A percentile compares a stretch with the other conserved stretches of the same genome.
These are phyloP conservation scores for Antitype chi DNA, from an alignment of 2,888 invertebrate species.

Conservation along the genomic window DNA sequence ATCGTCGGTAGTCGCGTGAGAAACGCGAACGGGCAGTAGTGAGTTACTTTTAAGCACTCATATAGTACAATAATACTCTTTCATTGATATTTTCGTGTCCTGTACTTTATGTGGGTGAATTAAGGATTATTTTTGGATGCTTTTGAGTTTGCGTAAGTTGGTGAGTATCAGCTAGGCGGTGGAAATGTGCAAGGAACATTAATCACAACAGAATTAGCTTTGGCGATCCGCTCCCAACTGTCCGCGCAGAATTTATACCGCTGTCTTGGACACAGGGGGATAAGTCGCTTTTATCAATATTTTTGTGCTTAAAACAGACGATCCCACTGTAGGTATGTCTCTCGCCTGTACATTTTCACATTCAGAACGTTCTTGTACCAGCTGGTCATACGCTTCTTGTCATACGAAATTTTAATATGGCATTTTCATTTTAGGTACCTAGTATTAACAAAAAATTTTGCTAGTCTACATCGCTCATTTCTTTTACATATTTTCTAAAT, in stretches of 20 bases:
- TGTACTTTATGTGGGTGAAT: slow-evolving; percentile 53
- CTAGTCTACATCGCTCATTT: not conserved
- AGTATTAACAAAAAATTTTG: not conserved
- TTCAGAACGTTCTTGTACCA: not conserved
- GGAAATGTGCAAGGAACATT: slow-evolving; percentile 89
- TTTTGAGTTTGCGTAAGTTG: slow-evolving; percentile 63
- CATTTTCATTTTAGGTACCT: not conserved
- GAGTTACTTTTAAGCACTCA: slow-evolving; percentile 80
- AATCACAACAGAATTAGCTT: slow-evolving; percentile 90
- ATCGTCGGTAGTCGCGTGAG: slow-evolving; percentile 88
- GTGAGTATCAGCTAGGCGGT: slow-evolving; percentile 78
- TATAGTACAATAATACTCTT: slow-evolving; percentile 65
- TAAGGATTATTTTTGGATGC: slow-evolving; percentile 70
- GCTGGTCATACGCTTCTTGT: no score
- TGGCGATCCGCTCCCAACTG: slow-evolving; percentile 89
- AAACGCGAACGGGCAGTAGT: slow-evolving; percentile 88
- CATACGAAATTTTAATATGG: not conserved
- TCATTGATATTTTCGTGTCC: slow-evolving; percentile 40
- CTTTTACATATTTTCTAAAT: not conserved
- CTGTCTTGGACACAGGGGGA: slow-evolving; percentile 65
- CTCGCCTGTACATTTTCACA: slow-evolving; percentile 18
- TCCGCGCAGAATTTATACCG: slow-evolving; percentile 86
- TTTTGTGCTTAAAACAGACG: slow-evolving; percentile 42
- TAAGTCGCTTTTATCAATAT: slow-evolving; percentile 68
- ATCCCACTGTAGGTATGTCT: slow-evolving; percentile 7